These are phyloP conservation scores for Felis catus DNA, from an alignment of 2,113 vertebrate genomes.

Conservation along the genomic window F.catus_Fca126_mat1.0 CM031420.1:125517501-125518000, in stretches of 20 bases:
- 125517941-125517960: neutral
- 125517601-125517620: neutral
- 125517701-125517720: neutral
- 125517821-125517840: neutral
- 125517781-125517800: neutral
- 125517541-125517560: neutral
- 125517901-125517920: neutral
- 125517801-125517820: neutral
- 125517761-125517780: neutral
- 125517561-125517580: neutral
- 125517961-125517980: neutral
- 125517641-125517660: constrained; percentile 4
- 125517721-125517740: neutral
- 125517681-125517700: neutral
- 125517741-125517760: neutral
- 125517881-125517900: neutral
- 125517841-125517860: too few relatives aligned
- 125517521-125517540: neutral
- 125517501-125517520: neutral
- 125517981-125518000: neutral
- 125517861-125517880: neutral
- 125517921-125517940: neutral
- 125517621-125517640: neutral
- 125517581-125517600: neutral
- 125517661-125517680: neutral